phyloP scores from a whole-genome alignment of 2,113 vertebrate genomes.

The Otolemur garnettii region DNA sequence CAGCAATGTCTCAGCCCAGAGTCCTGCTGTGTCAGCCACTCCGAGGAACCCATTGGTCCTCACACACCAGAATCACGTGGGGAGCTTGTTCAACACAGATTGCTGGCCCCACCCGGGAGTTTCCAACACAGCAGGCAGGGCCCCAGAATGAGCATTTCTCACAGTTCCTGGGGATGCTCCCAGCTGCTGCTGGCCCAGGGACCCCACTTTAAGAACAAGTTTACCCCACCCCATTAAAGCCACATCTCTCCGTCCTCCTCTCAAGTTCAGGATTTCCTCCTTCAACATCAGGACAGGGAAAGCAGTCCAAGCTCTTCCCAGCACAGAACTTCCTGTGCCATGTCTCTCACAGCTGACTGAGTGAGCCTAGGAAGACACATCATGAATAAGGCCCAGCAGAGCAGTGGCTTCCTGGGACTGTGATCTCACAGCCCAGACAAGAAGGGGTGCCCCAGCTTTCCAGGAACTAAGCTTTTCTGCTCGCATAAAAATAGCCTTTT shows the following conservation, averaged over 20 bases:
- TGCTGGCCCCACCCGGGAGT: rapidly evolving
- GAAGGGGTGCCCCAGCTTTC: neutral
- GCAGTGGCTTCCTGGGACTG: neutral
- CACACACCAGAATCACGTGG: rapidly evolving
- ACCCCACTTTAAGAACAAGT: too few relatives aligned
- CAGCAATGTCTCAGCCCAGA: neutral
- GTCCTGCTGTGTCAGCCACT: too few relatives aligned
- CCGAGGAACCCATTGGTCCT: too few relatives aligned
- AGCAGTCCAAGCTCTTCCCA: neutral
- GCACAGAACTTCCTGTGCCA: rapidly evolving
- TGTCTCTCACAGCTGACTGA: rapidly evolving
- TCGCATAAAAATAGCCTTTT: conserved; percentile 15
- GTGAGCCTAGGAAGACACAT: too few relatives aligned
- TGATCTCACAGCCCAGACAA: neutral
- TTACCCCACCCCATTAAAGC: rapidly evolving
- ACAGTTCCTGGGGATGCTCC: rapidly evolving
- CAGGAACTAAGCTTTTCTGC: neutral
- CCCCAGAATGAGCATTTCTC: rapidly evolving
- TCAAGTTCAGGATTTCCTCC: neutral
- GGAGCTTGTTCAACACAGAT: neutral
- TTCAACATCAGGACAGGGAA: neutral
- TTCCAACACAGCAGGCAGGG: neutral
- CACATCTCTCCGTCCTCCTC: neutral
- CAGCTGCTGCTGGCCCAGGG: neutral
- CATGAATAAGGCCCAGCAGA: rapidly evolving